Base-by-base conservation (phyloP, 53 echinoderm and acorn worm genomes). In the Stichopus horrens region DNA sequence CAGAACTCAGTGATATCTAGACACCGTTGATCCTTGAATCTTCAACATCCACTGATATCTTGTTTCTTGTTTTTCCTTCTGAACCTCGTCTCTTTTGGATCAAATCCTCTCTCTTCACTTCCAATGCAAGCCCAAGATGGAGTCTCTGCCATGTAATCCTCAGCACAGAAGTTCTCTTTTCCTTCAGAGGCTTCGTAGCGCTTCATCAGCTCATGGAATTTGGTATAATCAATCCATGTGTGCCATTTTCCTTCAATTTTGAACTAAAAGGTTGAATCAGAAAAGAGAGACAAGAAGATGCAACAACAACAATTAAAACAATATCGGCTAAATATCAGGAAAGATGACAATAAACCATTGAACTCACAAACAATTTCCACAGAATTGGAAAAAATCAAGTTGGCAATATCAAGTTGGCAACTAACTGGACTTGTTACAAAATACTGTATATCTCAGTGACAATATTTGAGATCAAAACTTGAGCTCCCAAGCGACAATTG, bases 191-290 rank as follows among this genome's bases (percentile, higher is more conserved):
- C 58, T 8, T 95, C 91, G 16, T 86, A 97, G 21, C 79, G 85
- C 10, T 74, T 84, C 88, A 97, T 97, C 82, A 97, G 88, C 60
- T 90, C 59, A 74, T 97, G 97, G 86, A 97, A 97, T 81, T 79
- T 92, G 73, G 91, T 58, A 87, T 97, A 97, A 74, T 97, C 94
- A 75, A 97, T 97, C 97, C 97, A 97, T 5, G 97, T 97, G 90
- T 91, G 91, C 97, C 97, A 97, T 74, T 81, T 86, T 5, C 90
- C 94, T 58, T 97, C 93, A 63, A 88, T 88, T 84, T 95, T 95
- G 90, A 97, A 97, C 97, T 97, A 83, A 1, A 77, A 76, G 74
- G 79, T 58, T 86, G 11, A 54, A 53, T 14, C 1, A 83, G 5
- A 5, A 77, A 11, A 87, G 55, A 8, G 52, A 88, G 7, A 82